Evolutionary conservation across 2,113 vertebrate species (phyloP).

Genomic region (Addax nasomaculatus): DNA sequence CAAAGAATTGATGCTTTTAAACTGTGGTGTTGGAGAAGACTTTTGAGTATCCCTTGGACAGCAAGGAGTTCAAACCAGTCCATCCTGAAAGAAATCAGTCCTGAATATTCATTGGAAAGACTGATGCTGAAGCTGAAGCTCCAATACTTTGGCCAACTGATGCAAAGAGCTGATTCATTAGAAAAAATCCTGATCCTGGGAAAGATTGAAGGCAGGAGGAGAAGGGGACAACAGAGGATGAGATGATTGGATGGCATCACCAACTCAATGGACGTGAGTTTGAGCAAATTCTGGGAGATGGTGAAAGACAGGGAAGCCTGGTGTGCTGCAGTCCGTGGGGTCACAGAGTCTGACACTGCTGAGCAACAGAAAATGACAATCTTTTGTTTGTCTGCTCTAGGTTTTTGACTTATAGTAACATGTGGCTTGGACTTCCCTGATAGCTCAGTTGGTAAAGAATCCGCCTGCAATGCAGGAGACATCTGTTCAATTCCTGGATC

Average conservation of each 20-base stretch:
- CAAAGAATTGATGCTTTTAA: background rate
- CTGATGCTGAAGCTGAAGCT: background rate
- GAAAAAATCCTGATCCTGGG: background rate
- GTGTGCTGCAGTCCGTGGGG: background rate
- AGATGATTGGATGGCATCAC: background rate
- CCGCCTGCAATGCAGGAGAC: background rate
- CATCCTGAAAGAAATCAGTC: background rate
- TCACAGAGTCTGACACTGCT: background rate
- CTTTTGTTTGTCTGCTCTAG: too few relatives aligned
- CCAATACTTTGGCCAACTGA: background rate
- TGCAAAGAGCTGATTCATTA: rapidly evolving
- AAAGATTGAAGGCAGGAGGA: background rate
- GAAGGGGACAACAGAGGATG: background rate
- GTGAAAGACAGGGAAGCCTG: background rate
- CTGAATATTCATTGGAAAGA: background rate
- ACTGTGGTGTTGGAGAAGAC: background rate
- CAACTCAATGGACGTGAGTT: rapidly evolving
- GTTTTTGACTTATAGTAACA: background rate
- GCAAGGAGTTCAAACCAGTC: background rate
- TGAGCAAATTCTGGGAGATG: background rate
- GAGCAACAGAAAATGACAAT: background rate
- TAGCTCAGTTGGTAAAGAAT: background rate
- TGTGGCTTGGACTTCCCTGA: background rate
- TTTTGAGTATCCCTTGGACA: background rate
- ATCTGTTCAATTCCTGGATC: rapidly evolving